A percentile compares a stretch with the other conserved stretches of the same genome.
Evolutionary conservation across 2,113 vertebrate genomes (phyloP).

Genomic region (Xenopus laevis): DNA sequence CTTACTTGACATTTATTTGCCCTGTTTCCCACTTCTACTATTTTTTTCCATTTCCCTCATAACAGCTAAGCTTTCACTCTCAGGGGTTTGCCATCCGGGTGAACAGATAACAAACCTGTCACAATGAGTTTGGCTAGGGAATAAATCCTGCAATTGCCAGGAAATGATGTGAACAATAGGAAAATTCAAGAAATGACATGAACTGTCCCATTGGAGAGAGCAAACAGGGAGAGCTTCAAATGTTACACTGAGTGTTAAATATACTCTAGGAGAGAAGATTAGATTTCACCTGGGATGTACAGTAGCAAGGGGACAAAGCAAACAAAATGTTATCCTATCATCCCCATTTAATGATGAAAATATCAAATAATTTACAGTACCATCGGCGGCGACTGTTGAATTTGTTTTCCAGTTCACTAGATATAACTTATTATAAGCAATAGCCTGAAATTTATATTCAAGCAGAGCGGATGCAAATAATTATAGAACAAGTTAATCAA

Average conservation of each 20-base stretch:
- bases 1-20: constrained; percentile 88
- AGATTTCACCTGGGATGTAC: constrained; percentile 65
- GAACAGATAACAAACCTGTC: constrained; percentile 90
- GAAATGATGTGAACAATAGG: constrained; percentile 76
- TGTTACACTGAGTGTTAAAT: constrained; percentile 63
- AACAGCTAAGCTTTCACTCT: constrained; percentile 74
- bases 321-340: constrained; percentile 60
- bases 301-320: constrained; percentile 60
- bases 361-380: constrained; percentile 52
- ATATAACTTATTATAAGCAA: too few relatives aligned
- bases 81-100: constrained; percentile 72
- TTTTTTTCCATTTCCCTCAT: constrained; percentile 55
- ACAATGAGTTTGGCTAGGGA: constrained; percentile 75
- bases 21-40: constrained; percentile 70
- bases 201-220: constrained; percentile 68
- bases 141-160: constrained; percentile 73
- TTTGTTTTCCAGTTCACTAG: too few relatives aligned
- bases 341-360: constrained; percentile 41
- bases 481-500: too few relatives aligned
- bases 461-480: too few relatives aligned
- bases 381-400: constrained; percentile 10
- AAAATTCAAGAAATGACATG: constrained; percentile 68
- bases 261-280: constrained; percentile 71
- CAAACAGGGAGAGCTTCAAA: constrained; percentile 65
- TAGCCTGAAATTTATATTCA: too few relatives aligned